phyloP scores from a whole-genome alignment of 2,888 invertebrate species.

The Heliconius cydno region DNA sequence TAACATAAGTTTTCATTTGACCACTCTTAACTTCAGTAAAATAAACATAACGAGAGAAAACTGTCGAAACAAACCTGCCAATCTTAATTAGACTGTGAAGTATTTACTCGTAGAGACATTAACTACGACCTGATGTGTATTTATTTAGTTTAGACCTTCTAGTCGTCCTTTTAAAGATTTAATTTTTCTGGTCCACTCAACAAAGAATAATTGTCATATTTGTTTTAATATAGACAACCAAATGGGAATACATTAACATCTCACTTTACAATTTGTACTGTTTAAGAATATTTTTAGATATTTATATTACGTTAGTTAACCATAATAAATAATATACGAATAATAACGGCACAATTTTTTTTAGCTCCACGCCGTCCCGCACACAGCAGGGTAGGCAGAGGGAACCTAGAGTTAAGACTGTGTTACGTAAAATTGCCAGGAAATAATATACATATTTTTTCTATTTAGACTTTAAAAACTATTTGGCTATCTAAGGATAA shows the following conservation, averaged over 20 bases:
- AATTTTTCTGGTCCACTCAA: conserved; percentile 18
- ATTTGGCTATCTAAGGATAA: background rate
- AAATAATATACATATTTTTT: background rate
- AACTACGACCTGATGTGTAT: background rate
- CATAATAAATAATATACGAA: background rate
- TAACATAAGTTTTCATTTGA: background rate
- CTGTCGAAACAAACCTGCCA: conserved; percentile 27
- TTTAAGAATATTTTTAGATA: background rate
- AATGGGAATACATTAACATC: conserved; percentile 22
- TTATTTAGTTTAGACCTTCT: conserved; percentile 23
- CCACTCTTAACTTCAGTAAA: background rate
- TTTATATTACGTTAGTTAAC: background rate
- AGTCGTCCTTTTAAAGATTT: conserved; percentile 8
- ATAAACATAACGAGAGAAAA: conserved; percentile 1
- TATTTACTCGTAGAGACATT: conserved; percentile 22
- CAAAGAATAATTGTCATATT: conserved; percentile 21
- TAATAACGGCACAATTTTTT: background rate
- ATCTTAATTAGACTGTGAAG: conserved; percentile 35
- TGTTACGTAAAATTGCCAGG: no score
- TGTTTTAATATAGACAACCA: conserved; percentile 17
- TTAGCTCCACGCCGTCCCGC: background rate
- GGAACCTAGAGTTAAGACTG: no score
- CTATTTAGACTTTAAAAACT: background rate
- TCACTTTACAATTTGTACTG: conserved; percentile 11
- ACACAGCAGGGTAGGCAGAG: no score